Percentiles rank a stretch among this genome's conserved stretches.
These are phyloP conservation scores for Acropora yongei DNA, from an alignment of 64 coral and sea anemone genomes.

Conservation along the genomic window DNA sequence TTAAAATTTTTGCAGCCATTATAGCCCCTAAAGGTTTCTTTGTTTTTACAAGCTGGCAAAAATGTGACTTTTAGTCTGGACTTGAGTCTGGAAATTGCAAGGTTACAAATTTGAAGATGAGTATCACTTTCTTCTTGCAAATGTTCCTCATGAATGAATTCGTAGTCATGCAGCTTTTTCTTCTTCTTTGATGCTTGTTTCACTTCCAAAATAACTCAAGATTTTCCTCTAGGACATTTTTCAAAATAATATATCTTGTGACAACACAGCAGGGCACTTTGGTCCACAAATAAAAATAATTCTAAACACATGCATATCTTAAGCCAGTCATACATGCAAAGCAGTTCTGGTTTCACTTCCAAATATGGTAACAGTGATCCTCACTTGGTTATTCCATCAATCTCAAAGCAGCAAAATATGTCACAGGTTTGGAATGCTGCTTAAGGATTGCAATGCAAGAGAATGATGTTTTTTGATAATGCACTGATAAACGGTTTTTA, in stretches of 20 bases:
- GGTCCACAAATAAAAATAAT: constrained; percentile 16
- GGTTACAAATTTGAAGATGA: constrained; percentile 23
- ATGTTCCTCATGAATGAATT: not conserved
- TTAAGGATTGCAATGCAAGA: not conserved
- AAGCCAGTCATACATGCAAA: not conserved
- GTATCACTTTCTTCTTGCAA: constrained; percentile 6
- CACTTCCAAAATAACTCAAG: constrained; percentile 2
- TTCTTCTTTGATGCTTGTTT: not conserved
- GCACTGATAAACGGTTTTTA: not conserved
- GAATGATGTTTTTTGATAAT: constrained; percentile 5
- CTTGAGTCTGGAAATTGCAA: constrained; percentile 16
- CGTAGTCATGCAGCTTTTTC: constrained; percentile 7
- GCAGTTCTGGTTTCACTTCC: not conserved
- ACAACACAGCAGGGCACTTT: constrained; percentile 22
- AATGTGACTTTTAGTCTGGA: too few species aligned
- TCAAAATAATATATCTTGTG: constrained; percentile 1
- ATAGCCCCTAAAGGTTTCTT: too few species aligned
- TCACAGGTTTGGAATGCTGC: constrained; percentile 8
- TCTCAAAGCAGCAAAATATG: not conserved
- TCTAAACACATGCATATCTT: not conserved
- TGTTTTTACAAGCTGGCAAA: too few species aligned
- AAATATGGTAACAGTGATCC: constrained; percentile 21
- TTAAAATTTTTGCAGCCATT: too few species aligned
- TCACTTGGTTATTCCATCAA: constrained; percentile 5
- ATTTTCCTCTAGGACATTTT: constrained; percentile 35